These are phyloP conservation scores for Lepidurus arcticus DNA, from an alignment of 1,140 invertebrate species.

Conservation along the genomic window DNA sequence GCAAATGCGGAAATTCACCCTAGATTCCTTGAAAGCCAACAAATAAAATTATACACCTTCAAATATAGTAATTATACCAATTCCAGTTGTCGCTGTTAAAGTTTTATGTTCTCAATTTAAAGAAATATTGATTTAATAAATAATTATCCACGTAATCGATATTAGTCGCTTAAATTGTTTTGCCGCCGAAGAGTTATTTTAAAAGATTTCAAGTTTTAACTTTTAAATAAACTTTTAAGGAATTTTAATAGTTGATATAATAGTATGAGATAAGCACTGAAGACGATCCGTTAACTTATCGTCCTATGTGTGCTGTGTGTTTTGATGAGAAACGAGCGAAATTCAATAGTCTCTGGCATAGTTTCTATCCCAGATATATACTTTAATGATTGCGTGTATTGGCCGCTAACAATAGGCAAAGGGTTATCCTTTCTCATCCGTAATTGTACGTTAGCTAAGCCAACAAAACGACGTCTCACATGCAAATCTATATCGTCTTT, in stretches of 20 bases:
- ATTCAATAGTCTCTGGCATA: no score
- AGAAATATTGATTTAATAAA: background rate
- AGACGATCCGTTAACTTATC: background rate
- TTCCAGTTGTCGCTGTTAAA: background rate
- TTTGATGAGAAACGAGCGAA: background rate
- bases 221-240: background rate
- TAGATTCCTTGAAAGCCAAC: background rate
- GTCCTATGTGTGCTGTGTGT: background rate
- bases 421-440: no score
- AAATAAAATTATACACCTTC: background rate
- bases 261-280: background rate
- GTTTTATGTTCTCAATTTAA: background rate
- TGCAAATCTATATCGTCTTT: no score
- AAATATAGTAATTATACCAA: background rate
- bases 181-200: background rate
- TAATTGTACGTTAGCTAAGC: no score
- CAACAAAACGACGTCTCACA: no score
- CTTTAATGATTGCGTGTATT: no score
- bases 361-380: no score
- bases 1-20: no score
- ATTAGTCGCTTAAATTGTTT: no score
- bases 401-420: no score
- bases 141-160: no score
- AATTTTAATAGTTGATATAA: no score
- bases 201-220: conserved; percentile 4